A percentile compares a stretch with the other conserved stretches of the same genome.
Conservation (phyloP, 1,140 invertebrate genomes). For the Drosophila burlai region DNA sequence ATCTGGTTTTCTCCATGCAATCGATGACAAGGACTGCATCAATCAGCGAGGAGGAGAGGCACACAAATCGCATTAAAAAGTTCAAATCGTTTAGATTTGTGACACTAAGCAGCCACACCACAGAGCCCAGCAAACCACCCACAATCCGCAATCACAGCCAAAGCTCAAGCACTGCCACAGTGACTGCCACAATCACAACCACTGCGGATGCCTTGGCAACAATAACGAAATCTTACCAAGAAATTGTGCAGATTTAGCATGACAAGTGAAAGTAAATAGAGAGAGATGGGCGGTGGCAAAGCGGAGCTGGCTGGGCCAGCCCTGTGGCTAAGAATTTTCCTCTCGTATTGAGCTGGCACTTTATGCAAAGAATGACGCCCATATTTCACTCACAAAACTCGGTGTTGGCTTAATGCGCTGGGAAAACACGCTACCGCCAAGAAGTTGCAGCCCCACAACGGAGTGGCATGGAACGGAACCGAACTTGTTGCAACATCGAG, state of each 20-base stretch:
- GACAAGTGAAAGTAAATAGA: slow-evolving; percentile 75
- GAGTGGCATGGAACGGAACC: background rate
- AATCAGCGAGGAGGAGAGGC: slow-evolving; percentile 39
- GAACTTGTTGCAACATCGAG: slow-evolving; percentile 61
- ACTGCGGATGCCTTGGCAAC: slow-evolving; percentile 32
- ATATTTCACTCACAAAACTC: slow-evolving; percentile 70
- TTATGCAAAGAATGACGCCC: slow-evolving; percentile 75
- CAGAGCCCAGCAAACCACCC: slow-evolving; percentile 14
- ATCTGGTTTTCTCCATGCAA: slow-evolving; percentile 15
- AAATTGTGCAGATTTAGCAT: slow-evolving; percentile 66
- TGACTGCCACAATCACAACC: slow-evolving; percentile 13
- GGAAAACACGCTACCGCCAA: slow-evolving; percentile 64
- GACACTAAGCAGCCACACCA: slow-evolving; percentile 60
- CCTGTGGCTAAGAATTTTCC: slow-evolving; percentile 31
- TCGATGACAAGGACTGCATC: slow-evolving; percentile 43
- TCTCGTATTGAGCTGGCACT: slow-evolving; percentile 43
- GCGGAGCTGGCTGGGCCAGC: background rate
- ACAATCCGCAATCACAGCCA: slow-evolving; percentile 13
- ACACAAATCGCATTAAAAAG: slow-evolving; percentile 70
- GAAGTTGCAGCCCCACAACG: slow-evolving; percentile 51
- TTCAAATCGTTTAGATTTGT: slow-evolving; percentile 78
- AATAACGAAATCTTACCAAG: slow-evolving; percentile 54
- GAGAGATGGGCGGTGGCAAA: slow-evolving; percentile 10
- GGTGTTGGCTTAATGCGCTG: slow-evolving; percentile 60
- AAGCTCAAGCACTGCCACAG: slow-evolving; percentile 16